Conservation (phyloP, 2,113 vertebrate genomes). For the Cebidichthys violaceus region DNA sequence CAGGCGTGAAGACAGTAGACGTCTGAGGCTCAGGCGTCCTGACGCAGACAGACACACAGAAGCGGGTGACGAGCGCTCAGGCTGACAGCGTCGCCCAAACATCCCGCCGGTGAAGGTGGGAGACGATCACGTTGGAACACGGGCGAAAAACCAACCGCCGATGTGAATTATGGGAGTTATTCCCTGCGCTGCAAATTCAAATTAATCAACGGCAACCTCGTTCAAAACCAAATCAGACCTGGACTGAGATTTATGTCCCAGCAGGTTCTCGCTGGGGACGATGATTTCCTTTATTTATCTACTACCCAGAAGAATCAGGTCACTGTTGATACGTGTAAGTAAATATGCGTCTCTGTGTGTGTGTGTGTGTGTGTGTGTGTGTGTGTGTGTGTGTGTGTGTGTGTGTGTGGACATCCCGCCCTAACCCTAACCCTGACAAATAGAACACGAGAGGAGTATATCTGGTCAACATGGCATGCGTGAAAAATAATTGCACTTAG, state of each 20-base stretch:
- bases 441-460: conserved; percentile 60
- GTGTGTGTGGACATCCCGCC: neutral
- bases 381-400: neutral
- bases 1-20: conserved; percentile 50
- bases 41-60: conserved; percentile 33
- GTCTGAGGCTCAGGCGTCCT: conserved; percentile 52
- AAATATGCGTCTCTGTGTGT: conserved; percentile 1
- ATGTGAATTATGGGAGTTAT: conserved; percentile 66
- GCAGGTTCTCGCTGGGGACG: conserved; percentile 35
- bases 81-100: conserved; percentile 39
- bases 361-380: too few species aligned
- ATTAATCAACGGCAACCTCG: conserved; percentile 69
- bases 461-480: conserved; percentile 73
- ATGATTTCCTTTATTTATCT: conserved; percentile 59
- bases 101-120: conserved; percentile 25
- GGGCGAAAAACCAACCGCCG: conserved; percentile 44
- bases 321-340: conserved; percentile 50
- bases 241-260: conserved; percentile 53
- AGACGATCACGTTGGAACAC: conserved; percentile 49
- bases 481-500: conserved; percentile 76
- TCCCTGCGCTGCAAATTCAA: conserved; percentile 55
- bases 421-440: conserved; percentile 64
- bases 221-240: conserved; percentile 71
- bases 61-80: conserved; percentile 39
- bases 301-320: conserved; percentile 47